These are phyloP conservation scores for Corydoras sp. DNA, from an alignment of 2,113 vertebrate genomes.

Conservation along the genomic window DNA sequence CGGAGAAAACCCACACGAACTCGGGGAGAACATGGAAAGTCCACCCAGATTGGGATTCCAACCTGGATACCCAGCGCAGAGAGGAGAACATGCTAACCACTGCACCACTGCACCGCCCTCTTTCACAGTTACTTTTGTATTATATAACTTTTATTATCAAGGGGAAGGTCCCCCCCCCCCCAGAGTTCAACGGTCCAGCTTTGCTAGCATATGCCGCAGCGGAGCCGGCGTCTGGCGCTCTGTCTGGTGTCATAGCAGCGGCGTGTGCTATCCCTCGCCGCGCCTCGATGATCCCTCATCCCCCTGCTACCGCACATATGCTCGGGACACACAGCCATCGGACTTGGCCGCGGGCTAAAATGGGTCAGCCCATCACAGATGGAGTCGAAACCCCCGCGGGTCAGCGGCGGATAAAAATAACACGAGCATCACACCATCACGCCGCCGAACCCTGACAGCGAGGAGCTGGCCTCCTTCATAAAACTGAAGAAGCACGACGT, in stretches of 20 bases:
- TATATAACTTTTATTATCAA: too few relatives aligned
- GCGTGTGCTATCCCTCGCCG: slow-evolving; percentile 51
- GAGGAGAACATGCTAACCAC: too few relatives aligned
- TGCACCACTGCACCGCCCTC: too few relatives aligned
- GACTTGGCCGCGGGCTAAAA: slow-evolving; percentile 73
- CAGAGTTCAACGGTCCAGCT: slow-evolving; percentile 34
- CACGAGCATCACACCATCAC: slow-evolving; percentile 46
- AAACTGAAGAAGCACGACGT: slow-evolving; percentile 34
- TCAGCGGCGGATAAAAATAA: slow-evolving; percentile 39
- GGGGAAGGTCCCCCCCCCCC: too few relatives aligned
- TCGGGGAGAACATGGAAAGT: too few relatives aligned
- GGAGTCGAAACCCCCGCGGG: slow-evolving; percentile 66
- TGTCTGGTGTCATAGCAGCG: slow-evolving; percentile 62
- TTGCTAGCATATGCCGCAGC: slow-evolving; percentile 55
- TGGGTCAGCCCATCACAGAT: slow-evolving; percentile 75
- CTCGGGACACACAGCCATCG: slow-evolving; percentile 72
- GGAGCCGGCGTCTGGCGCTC: slow-evolving; percentile 44
- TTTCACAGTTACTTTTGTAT: too few relatives aligned
- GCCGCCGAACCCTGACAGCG: slow-evolving; percentile 31
- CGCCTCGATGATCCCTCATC: slow-evolving; percentile 58
- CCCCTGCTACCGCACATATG: slow-evolving; percentile 71
- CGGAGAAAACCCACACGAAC: too few relatives aligned
- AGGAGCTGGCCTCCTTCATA: slow-evolving; percentile 28
- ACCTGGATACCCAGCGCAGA: too few relatives aligned
- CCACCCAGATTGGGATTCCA: too few relatives aligned